These are phyloP conservation scores for Corythaixoides concolor DNA, from an alignment of 2,113 vertebrate species.

Conservation along the genomic window DNA sequence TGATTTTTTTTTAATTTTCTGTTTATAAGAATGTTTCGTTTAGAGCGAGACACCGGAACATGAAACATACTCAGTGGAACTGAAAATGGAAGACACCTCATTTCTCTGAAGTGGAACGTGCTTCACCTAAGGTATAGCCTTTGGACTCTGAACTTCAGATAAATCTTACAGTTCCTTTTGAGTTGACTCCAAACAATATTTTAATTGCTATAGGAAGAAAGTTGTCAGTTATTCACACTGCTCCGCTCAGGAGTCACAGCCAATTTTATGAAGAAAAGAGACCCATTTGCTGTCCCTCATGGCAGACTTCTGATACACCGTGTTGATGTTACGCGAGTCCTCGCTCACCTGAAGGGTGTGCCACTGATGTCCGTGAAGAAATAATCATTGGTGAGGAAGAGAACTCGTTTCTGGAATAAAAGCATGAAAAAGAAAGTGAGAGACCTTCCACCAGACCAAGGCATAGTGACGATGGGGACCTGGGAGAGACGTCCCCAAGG, in stretches of 20 bases:
- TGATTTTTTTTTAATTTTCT: neutral
- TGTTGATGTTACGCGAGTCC: neutral
- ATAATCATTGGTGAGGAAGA: conserved; percentile 94
- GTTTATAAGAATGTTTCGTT: neutral
- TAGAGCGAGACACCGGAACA: neutral
- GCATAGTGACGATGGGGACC: neutral
- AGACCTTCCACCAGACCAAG: neutral
- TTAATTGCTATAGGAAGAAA: neutral
- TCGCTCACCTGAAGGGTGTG: conserved; percentile 93
- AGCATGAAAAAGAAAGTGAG: neutral
- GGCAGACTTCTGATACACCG: neutral
- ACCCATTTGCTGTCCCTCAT: neutral
- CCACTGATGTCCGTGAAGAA: conserved; percentile 91
- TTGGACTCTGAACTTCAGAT: neutral
- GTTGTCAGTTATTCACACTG: neutral
- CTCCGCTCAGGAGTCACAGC: neutral
- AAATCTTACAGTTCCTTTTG: neutral
- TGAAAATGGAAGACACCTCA: neutral
- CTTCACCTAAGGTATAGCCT: neutral
- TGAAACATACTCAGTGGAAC: neutral
- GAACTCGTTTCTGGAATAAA: conserved; percentile 82
- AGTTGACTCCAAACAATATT: neutral
- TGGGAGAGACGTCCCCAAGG: neutral
- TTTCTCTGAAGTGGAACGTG: neutral
- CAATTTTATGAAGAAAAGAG: neutral